A percentile compares a stretch with the other conserved stretches of the same genome.
Evolutionary conservation across 2,888 invertebrate genomes (phyloP).

Genomic region (Platycheirus rosarum): DNA sequence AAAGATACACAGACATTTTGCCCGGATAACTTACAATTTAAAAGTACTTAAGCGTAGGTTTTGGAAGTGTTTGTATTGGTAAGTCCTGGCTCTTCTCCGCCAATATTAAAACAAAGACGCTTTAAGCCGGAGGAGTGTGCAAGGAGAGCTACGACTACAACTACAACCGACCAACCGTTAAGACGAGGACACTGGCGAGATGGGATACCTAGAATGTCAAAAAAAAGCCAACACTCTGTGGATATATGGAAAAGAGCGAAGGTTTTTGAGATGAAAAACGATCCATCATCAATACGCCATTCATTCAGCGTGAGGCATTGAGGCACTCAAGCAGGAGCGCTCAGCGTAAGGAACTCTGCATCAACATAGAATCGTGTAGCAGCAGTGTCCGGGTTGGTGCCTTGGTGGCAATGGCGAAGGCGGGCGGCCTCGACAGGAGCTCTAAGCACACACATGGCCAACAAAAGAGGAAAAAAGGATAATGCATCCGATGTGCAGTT

Average conservation of each 20-base stretch:
- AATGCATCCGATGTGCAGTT: constrained; percentile 72
- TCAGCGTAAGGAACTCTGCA: constrained; percentile 43
- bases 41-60: constrained; percentile 66
- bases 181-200: constrained; percentile 31
- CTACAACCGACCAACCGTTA: constrained; percentile 32
- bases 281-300: constrained; percentile 74
- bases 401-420: not conserved
- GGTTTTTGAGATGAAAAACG: constrained; percentile 68
- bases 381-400: no score
- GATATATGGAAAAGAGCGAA: constrained; percentile 44
- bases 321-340: constrained; percentile 63
- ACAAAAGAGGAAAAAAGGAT: constrained; percentile 37
- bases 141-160: not conserved
- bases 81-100: constrained; percentile 27
- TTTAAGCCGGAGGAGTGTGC: constrained; percentile 24
- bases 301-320: constrained; percentile 70
- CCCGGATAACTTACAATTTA: constrained; percentile 71
- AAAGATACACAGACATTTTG: constrained; percentile 52
- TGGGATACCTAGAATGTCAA: constrained; percentile 4
- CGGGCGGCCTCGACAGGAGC: constrained; percentile 35
- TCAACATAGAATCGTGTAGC: constrained; percentile 52
- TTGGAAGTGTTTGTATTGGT: constrained; percentile 42
- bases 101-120: constrained; percentile 63
- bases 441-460: constrained; percentile 70
- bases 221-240: constrained; percentile 43